These are phyloP conservation scores for Candoia aspera DNA, from an alignment of 2,113 vertebrate species.

Conservation along the genomic window DNA sequence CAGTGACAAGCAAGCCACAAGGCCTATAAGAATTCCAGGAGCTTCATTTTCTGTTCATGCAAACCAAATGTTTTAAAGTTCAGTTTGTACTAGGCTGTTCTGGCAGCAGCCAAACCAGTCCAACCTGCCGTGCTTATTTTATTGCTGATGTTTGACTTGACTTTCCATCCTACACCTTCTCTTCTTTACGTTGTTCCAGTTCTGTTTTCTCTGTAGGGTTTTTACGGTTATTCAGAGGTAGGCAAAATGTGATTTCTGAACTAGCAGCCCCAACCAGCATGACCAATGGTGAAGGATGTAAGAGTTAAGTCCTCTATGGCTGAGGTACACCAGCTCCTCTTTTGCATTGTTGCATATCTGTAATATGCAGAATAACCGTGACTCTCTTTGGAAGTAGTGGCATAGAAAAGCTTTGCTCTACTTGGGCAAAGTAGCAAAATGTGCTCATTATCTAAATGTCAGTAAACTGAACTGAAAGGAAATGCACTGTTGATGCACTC, in stretches of 20 bases:
- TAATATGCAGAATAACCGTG: too few species aligned
- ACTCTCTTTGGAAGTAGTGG: background rate
- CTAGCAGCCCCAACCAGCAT: too few species aligned
- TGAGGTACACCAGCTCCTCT: too few species aligned
- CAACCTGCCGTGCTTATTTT: slow-evolving; percentile 35
- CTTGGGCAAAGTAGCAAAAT: background rate
- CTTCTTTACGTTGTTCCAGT: background rate
- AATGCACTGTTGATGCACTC: background rate
- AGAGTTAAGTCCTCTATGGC: background rate
- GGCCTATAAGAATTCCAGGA: background rate
- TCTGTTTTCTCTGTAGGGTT: background rate
- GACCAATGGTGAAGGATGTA: too few species aligned
- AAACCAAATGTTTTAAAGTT: slow-evolving; percentile 18
- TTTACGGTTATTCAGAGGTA: background rate
- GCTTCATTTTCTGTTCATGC: slow-evolving; percentile 44
- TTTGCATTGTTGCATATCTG: background rate
- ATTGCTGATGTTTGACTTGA: slow-evolving; percentile 18
- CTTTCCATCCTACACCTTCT: slow-evolving; percentile 2
- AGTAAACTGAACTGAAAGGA: background rate
- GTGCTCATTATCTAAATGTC: background rate
- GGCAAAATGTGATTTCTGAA: background rate
- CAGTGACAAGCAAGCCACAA: background rate
- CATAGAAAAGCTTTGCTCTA: background rate
- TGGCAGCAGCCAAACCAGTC: slow-evolving; percentile 47
- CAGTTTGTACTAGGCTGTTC: background rate